Percentiles rank a stretch among this genome's conserved stretches.
Conservation (phyloP, 2,888 invertebrate genomes). For the Lypha dubia region DNA sequence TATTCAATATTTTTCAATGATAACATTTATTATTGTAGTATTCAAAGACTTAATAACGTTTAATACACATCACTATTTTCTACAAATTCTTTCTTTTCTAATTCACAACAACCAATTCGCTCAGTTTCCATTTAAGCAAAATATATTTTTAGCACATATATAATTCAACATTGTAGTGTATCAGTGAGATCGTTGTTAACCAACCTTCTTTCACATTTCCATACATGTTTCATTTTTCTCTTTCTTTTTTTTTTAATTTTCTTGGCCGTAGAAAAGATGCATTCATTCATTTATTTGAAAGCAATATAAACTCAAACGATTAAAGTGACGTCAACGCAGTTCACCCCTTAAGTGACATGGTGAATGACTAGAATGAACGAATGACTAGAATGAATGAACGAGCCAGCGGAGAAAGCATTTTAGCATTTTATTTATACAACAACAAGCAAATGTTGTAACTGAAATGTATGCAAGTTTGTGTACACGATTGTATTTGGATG, state of each 20-base stretch:
- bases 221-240: not conserved
- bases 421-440: conserved; percentile 26
- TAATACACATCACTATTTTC: too few species aligned
- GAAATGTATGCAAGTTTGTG: conserved; percentile 6
- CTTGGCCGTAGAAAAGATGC: conserved; percentile 32
- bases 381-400: conserved; percentile 6
- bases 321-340: conserved; percentile 70
- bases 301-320: conserved; percentile 68
- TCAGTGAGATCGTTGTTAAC: not conserved
- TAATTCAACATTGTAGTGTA: not conserved
- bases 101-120: too few species aligned
- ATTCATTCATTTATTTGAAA: conserved; percentile 60
- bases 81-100: too few species aligned
- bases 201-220: not conserved
- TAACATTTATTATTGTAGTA: too few species aligned
- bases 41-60: too few species aligned
- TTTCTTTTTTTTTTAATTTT: not conserved
- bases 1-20: too few species aligned
- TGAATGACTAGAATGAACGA: conserved; percentile 63
- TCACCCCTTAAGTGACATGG: conserved; percentile 66
- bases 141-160: not conserved
- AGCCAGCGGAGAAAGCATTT: conserved; percentile 35
- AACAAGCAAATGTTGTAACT: conserved; percentile 26
- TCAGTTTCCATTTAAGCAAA: too few species aligned
- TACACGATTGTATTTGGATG: not conserved